phyloP scores from a whole-genome alignment of 2,113 vertebrate genomes.

The Zapornia atra region DNA sequence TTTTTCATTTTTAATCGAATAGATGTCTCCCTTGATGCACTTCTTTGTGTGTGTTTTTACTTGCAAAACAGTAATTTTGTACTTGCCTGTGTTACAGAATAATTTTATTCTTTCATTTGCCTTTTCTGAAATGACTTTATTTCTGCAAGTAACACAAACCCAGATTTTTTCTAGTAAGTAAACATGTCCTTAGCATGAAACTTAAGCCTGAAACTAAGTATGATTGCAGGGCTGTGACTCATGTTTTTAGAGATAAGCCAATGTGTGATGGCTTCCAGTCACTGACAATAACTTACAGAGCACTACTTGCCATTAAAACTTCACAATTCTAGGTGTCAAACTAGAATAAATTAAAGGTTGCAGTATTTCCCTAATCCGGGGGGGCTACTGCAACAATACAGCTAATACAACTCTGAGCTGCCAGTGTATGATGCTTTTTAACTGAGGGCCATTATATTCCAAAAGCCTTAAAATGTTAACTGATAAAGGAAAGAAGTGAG shows the following conservation, averaged over 20 bases:
- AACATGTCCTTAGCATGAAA: neutral
- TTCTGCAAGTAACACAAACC: neutral
- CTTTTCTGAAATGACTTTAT: neutral
- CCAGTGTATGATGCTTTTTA: neutral
- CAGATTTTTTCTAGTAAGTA: neutral
- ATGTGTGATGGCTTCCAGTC: neutral
- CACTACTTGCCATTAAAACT: neutral
- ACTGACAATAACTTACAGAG: neutral
- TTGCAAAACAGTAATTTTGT: neutral
- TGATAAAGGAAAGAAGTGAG: neutral
- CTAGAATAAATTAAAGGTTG: neutral
- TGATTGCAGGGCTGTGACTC: neutral
- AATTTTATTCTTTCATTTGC: neutral
- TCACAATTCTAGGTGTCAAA: neutral
- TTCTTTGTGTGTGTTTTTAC: neutral
- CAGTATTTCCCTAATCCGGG: neutral
- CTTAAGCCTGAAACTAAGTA: neutral
- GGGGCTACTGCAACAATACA: neutral
- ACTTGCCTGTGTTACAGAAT: neutral
- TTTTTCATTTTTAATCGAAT: neutral
- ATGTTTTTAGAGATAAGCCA: neutral
- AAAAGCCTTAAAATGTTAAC: neutral
- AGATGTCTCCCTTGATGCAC: neutral
- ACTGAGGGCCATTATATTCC: neutral
- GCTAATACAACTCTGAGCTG: neutral